Evolutionary conservation across 1,140 invertebrate species (phyloP).

Genomic region (Lepidurus arcticus): DNA sequence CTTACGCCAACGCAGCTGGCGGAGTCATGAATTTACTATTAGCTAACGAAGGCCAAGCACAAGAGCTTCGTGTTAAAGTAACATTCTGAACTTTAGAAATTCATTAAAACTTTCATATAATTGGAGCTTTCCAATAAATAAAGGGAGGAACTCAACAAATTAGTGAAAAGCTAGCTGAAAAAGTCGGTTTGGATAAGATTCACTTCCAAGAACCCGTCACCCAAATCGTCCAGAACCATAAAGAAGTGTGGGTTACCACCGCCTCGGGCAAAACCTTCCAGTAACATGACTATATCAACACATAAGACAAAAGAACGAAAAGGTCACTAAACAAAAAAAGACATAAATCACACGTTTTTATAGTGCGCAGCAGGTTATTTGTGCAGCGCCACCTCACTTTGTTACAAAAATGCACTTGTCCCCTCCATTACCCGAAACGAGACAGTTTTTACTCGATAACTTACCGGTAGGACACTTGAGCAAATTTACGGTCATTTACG

Average conservation of each 20-base stretch:
- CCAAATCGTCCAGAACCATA: slow-evolving; percentile 42
- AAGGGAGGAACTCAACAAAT: slow-evolving; percentile 48
- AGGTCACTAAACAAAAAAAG: background rate
- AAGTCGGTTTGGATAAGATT: slow-evolving; percentile 42
- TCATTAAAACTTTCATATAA: background rate
- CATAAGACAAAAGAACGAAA: background rate
- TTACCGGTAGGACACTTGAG: slow-evolving; percentile 44
- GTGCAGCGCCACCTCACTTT: slow-evolving; percentile 36
- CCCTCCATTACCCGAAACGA: slow-evolving; percentile 42
- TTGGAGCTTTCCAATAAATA: slow-evolving; percentile 33
- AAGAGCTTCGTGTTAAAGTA: slow-evolving; percentile 45
- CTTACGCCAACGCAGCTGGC: slow-evolving; percentile 44
- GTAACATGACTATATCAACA: slow-evolving; percentile 29
- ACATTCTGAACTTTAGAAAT: slow-evolving; percentile 17
- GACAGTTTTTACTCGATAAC: slow-evolving; percentile 41
- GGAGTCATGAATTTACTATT: slow-evolving; percentile 43
- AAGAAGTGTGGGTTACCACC: slow-evolving; percentile 38
- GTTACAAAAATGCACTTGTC: slow-evolving; percentile 41
- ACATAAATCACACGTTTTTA: background rate
- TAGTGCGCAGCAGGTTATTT: slow-evolving; percentile 35
- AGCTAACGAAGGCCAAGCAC: slow-evolving; percentile 44
- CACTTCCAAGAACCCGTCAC: slow-evolving; percentile 42
- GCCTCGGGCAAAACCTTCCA: slow-evolving; percentile 38
- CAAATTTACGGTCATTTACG: slow-evolving; percentile 47
- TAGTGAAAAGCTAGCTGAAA: slow-evolving; percentile 39